Evolutionary conservation across 1,140 invertebrate genomes (phyloP).

Genomic region (Hyposmocoma kahamanoa): DNA sequence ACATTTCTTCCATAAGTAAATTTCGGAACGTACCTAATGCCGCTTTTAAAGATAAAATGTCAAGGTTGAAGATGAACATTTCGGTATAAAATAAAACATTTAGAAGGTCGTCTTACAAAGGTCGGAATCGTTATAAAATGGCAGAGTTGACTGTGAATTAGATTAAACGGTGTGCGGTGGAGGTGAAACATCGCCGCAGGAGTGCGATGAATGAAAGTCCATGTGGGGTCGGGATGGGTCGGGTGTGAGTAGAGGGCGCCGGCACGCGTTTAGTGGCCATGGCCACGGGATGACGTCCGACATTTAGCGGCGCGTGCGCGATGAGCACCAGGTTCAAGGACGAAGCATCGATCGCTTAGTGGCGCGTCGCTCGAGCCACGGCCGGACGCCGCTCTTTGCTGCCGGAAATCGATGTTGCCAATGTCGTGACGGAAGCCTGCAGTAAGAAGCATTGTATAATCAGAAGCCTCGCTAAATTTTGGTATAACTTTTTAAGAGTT

Average conservation of each 20-base stretch:
- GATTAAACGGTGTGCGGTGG: conserved; percentile 15
- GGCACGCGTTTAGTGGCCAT: conserved; percentile 50
- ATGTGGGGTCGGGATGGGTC: conserved; percentile 7
- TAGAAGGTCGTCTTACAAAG: conserved; percentile 33
- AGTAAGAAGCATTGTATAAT: too few relatives aligned
- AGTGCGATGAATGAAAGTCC: conserved; percentile 43
- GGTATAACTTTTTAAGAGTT: too few relatives aligned
- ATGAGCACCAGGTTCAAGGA: conserved; percentile 48
- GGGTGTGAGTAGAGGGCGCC: conserved; percentile 12
- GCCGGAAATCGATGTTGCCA: conserved; percentile 33
- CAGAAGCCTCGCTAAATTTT: too few relatives aligned
- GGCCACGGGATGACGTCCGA: conserved; percentile 57
- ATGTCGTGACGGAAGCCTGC: conserved; percentile 31
- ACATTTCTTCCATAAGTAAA: too few relatives aligned
- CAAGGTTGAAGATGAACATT: not conserved
- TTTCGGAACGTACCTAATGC: too few relatives aligned
- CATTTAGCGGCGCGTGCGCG: conserved; percentile 48
- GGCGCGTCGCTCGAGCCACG: conserved; percentile 31
- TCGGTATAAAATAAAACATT: not conserved
- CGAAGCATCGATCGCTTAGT: conserved; percentile 51
- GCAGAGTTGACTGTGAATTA: conserved; percentile 47
- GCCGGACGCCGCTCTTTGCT: conserved; percentile 33
- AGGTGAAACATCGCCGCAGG: conserved; percentile 19
- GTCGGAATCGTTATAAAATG: conserved; percentile 57
- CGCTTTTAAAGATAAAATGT: too few relatives aligned